These are phyloP conservation scores for Seriola dumerili DNA, from an alignment of 2,113 vertebrate species.

Conservation along the genomic window DNA sequence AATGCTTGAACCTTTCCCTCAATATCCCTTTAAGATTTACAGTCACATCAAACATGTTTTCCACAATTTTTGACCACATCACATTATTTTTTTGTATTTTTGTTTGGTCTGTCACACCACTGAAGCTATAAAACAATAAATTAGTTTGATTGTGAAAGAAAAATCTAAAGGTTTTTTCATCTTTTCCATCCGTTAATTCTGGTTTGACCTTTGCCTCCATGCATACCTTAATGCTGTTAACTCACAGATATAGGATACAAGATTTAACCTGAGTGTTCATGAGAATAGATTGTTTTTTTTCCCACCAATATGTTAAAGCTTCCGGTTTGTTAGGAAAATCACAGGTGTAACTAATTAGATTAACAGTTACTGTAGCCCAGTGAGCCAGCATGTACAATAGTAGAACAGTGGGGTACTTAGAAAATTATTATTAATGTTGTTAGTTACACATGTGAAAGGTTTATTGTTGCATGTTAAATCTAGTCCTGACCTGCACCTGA, in stretches of 20 bases:
- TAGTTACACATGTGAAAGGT: neutral
- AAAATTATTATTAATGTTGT: neutral
- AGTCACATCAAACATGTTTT: neutral
- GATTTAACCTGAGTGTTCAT: neutral
- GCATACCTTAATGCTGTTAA: neutral
- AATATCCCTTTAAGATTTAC: neutral
- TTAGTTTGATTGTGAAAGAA: neutral
- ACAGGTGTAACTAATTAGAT: too few relatives aligned
- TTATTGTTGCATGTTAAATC: slow-evolving; percentile 1
- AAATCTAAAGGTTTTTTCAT: neutral
- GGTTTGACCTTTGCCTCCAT: neutral
- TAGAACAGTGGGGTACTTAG: neutral
- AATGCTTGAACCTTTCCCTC: neutral
- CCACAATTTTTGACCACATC: neutral
- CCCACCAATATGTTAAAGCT: neutral
- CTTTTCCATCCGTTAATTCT: neutral
- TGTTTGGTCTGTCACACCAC: neutral
- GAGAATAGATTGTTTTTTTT: neutral
- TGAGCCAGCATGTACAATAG: neutral
- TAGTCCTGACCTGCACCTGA: neutral
- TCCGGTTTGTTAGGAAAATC: too few relatives aligned
- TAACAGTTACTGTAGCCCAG: neutral
- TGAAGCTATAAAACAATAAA: neutral
- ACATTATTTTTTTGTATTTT: neutral
- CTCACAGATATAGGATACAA: neutral